These are phyloP conservation scores for Luffia ferchaultella DNA, from an alignment of 2,888 invertebrate genomes.

Conservation along the genomic window DNA sequence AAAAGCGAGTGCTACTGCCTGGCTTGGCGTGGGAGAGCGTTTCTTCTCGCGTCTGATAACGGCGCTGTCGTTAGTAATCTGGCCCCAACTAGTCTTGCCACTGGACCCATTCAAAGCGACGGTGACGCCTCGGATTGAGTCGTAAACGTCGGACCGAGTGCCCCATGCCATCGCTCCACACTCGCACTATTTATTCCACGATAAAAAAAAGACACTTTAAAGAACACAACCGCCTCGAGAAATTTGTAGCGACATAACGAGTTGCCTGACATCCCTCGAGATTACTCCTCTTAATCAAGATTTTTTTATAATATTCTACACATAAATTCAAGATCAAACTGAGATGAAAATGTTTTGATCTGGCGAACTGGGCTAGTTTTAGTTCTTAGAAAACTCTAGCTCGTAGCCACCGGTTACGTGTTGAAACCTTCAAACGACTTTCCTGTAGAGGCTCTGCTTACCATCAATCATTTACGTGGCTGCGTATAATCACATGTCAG, in stretches of 20 bases:
- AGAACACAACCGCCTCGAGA: neutral
- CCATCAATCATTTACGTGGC: conserved; percentile 28
- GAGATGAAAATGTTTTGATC: too few relatives aligned
- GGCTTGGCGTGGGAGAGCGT: conserved; percentile 40
- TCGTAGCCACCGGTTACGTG: too few relatives aligned
- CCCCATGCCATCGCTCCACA: conserved; percentile 34
- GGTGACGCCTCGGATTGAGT: conserved; percentile 56
- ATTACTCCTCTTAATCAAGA: neutral
- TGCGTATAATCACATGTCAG: conserved; percentile 29
- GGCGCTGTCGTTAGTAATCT: conserved; percentile 44
- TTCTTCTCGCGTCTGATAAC: conserved; percentile 9
- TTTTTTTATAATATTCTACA: too few relatives aligned
- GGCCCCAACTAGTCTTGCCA: conserved; percentile 47
- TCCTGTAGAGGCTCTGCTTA: conserved; percentile 20
- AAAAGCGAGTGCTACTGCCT: too few relatives aligned
- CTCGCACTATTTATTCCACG: neutral
- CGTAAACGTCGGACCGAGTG: conserved; percentile 60
- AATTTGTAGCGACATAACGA: neutral
- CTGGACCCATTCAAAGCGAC: conserved; percentile 35
- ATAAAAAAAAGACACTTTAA: neutral
- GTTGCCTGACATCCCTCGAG: neutral
- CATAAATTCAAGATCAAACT: too few relatives aligned
- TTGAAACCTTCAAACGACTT: neutral
- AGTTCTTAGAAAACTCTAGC: too few relatives aligned
- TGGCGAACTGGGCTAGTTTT: too few relatives aligned